Base-by-base conservation (phyloP, 2,888 invertebrate species). In the Panzeria rudis region DNA sequence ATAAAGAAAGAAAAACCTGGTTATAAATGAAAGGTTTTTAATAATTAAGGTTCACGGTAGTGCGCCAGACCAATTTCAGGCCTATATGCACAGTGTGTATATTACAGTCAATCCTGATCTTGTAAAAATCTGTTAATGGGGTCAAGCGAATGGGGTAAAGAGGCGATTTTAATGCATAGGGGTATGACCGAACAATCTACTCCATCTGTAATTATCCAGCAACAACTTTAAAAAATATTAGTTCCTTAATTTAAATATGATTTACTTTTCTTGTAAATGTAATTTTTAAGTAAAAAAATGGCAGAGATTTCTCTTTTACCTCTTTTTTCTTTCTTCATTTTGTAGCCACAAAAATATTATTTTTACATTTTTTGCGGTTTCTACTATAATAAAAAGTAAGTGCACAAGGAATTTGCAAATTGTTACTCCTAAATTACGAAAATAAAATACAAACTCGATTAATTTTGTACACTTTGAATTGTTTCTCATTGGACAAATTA, bases 381-480 rank as follows among this genome's bases (percentile, higher is more conserved):
- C 15, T n/a, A 13, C 32, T 32, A 52, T 41, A 52, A 62, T 9
- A 32, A 52, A n/a, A 71, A 38, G 29, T 20, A 72, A 64, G 44
- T 35, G 47, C 54, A 61, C 25, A 69, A 59, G 50, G 41, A 68
- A 25, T 50, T 59, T 61, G 50, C 47, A 61, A 79, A 54, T 79
- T n/a, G 35, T 23, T 47, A n/a, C 20, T 25, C 9, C n/a, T 38
- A 38, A 75, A 29, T 50, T 64, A 15, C 50, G n/a, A 50, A 69
- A 69, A 59, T 52, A 61, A 50, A 20, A 50, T 61, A 15, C 7
- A 50, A 69, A 50, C 76, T 35, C n/a, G 50, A 69, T 44, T 54
- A 32, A 44, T 41, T 20, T 23, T 9, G 20, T 20, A 5, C 11
- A 66, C 41, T 2, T 54, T 23, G 13, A 25, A 6, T 38, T 25